Evolutionary conservation across 2,797 vertebrate species (phyloP).

Genomic region (Tragopan temminckii): DNA sequence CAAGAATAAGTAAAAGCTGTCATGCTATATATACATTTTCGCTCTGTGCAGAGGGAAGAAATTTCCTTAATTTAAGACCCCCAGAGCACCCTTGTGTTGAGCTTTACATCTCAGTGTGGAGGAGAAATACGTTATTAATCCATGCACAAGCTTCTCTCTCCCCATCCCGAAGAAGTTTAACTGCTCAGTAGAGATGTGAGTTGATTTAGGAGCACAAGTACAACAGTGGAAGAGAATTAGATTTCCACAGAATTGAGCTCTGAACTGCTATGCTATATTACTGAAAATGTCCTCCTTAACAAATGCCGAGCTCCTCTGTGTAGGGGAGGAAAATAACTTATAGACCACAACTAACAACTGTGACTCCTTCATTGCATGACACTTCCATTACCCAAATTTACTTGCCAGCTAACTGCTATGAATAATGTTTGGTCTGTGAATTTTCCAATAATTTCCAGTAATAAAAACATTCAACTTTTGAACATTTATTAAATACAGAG

Average conservation of each 20-base stretch:
- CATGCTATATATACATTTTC: not conserved
- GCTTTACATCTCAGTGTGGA: not conserved
- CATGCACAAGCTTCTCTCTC: not conserved
- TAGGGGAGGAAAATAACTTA: slow-evolving; percentile 6
- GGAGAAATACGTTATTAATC: not conserved
- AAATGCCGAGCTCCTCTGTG: not conserved
- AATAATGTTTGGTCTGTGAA: not conserved
- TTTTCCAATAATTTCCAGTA: slow-evolving; percentile 44
- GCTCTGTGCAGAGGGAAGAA: not conserved
- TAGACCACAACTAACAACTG: not conserved
- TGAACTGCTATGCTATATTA: not conserved
- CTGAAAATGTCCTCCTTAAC: not conserved
- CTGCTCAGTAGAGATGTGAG: not conserved
- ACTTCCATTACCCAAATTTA: not conserved
- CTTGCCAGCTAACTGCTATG: slow-evolving; percentile 42
- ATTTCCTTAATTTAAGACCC: slow-evolving; percentile 17
- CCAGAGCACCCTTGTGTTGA: not conserved
- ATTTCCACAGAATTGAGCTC: not conserved
- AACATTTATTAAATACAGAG: slow-evolving; percentile 31
- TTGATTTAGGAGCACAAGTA: slow-evolving; percentile 5
- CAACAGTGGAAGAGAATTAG: not conserved
- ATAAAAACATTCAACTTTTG: slow-evolving; percentile 18
- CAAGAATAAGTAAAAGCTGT: not conserved
- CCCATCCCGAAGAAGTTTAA: not conserved
- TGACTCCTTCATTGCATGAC: not conserved